phyloP scores from a whole-genome alignment of 2,113 vertebrate genomes.

The Coryphaenoides rupestris region DNA sequence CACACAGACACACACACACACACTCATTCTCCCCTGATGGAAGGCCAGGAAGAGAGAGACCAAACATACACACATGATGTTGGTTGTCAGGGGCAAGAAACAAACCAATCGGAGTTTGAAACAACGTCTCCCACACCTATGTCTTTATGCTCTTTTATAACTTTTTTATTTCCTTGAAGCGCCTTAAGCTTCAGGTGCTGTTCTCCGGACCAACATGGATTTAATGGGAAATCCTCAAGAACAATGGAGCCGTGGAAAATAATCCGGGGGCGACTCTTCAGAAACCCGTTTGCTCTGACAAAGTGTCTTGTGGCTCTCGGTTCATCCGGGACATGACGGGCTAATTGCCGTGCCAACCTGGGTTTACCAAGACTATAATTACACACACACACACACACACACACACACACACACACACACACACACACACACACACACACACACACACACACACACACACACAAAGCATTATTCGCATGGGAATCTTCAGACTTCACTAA shows the following conservation, averaged over 20 bases:
- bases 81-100: too few species aligned
- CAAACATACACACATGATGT: too few species aligned
- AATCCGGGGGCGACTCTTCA: too few species aligned
- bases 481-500: slow-evolving; percentile 17
- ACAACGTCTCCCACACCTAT: too few species aligned
- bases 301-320: slow-evolving; percentile 41
- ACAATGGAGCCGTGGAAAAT: slow-evolving; percentile 18
- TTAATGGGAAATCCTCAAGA: neutral
- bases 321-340: slow-evolving; percentile 20
- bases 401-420: slow-evolving; percentile 40
- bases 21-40: too few species aligned
- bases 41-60: too few species aligned
- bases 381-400: slow-evolving; percentile 26
- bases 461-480: too few species aligned
- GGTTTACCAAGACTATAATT: slow-evolving; percentile 56
- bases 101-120: too few species aligned
- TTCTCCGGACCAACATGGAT: neutral
- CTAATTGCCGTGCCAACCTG: slow-evolving; percentile 52
- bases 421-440: slow-evolving; percentile 37
- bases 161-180: too few species aligned
- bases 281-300: neutral
- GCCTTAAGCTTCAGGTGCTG: too few species aligned
- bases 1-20: too few species aligned
- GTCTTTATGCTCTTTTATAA: too few species aligned
- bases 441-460: slow-evolving; percentile 43